Conservation (phyloP, 2,888 invertebrate species). For the Artemia sinica region DNA sequence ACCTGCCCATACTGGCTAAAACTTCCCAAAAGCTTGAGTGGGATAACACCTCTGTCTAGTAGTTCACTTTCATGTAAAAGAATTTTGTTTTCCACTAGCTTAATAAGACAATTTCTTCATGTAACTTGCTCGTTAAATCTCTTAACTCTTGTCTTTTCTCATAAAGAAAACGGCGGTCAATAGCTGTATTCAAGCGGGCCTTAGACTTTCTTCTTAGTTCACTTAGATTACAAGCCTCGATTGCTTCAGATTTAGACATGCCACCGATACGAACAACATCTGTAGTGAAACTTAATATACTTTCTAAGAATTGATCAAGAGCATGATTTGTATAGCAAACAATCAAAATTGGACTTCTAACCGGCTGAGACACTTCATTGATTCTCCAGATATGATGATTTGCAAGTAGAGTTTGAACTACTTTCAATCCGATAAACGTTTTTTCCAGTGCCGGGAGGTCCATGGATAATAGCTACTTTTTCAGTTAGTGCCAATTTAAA, state of each 20-base stretch:
- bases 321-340: slow-evolving; percentile 74
- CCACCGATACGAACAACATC: slow-evolving; percentile 50
- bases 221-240: slow-evolving; percentile 31
- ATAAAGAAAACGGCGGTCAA: slow-evolving; percentile 22
- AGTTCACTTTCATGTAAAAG: too few relatives aligned
- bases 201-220: slow-evolving; percentile 4
- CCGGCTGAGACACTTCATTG: slow-evolving; percentile 26
- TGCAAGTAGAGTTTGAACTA: slow-evolving; percentile 46
- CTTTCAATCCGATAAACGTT: slow-evolving; percentile 51
- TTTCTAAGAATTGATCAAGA: slow-evolving; percentile 64
- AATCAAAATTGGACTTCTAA: slow-evolving; percentile 44
- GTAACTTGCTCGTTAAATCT: too few relatives aligned
- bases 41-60: too few relatives aligned
- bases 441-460: slow-evolving; percentile 40
- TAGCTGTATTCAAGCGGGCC: background rate
- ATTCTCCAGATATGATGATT: slow-evolving; percentile 36
- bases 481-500: slow-evolving; percentile 47
- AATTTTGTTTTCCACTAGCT: too few relatives aligned
- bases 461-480: slow-evolving; percentile 62
- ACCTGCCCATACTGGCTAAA: slow-evolving; percentile 20
- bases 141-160: slow-evolving; percentile 32
- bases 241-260: slow-evolving; percentile 42
- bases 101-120: too few relatives aligned
- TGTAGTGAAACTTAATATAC: slow-evolving; percentile 41
- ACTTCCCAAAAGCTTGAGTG: too few relatives aligned